A percentile compares a stretch with the other conserved stretches of the same genome.
Conservation (phyloP, 2,113 vertebrate species). For the Dinomys branickii region DNA sequence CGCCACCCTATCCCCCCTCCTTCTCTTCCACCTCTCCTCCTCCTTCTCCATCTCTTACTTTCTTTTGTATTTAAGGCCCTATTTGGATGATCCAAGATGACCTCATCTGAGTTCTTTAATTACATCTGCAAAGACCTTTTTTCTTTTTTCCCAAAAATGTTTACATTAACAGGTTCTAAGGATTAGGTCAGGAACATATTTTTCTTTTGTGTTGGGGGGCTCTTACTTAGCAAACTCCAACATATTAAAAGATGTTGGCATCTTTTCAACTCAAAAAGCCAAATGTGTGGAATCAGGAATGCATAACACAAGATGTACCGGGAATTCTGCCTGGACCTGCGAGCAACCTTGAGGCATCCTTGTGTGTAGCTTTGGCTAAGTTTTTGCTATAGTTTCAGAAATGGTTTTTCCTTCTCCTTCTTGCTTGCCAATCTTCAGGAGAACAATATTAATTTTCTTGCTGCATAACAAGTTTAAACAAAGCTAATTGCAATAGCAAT, state of each 20-base stretch:
- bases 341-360: background rate
- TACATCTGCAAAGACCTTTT: background rate
- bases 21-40: background rate
- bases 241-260: background rate
- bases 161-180: background rate
- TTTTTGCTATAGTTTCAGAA: background rate
- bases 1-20: background rate
- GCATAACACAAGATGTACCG: background rate
- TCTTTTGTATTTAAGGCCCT: background rate
- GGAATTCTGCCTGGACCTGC: background rate
- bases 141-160: background rate
- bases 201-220: background rate
- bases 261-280: background rate
- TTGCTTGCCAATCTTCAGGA: background rate
- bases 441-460: background rate
- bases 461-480: background rate
- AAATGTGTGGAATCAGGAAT: background rate
- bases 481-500: background rate
- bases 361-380: background rate
- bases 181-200: background rate
- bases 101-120: background rate
- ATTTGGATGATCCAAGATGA: background rate
- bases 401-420: background rate
- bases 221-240: background rate
- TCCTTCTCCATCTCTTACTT: background rate